These are phyloP conservation scores for Cavia porcellus DNA, from an alignment of 2,113 vertebrate genomes.

Conservation along the genomic window DNA sequence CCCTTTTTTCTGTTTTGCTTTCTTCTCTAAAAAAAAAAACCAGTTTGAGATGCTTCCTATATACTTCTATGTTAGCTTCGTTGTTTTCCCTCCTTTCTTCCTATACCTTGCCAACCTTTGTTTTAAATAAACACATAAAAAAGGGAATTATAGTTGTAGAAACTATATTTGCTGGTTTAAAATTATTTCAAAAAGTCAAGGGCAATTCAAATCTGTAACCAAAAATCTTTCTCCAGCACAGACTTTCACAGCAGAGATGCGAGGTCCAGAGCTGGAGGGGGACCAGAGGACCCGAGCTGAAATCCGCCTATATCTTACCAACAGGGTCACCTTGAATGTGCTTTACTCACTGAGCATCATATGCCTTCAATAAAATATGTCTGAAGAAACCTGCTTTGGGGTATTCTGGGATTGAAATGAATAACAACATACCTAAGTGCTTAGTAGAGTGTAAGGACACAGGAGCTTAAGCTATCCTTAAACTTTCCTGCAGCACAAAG, in stretches of 20 bases:
- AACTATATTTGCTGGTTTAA: constrained; percentile 30
- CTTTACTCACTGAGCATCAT: background rate
- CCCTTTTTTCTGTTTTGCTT: no score
- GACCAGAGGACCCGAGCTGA: constrained; percentile 19
- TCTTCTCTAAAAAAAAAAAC: constrained; percentile 61
- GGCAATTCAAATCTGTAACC: constrained; percentile 41
- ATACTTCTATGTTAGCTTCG: background rate
- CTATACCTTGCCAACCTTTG: constrained; percentile 76
- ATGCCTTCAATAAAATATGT: constrained; percentile 6
- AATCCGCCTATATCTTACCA: background rate
- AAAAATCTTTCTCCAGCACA: background rate
- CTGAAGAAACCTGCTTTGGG: background rate
- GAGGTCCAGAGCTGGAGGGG: background rate
- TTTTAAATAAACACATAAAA: constrained; percentile 86
- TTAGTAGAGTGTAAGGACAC: background rate
- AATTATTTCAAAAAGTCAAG: constrained; percentile 22
- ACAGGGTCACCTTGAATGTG: background rate
- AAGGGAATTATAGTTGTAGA: background rate
- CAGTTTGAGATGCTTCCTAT: constrained; percentile 37
- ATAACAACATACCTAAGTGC: background rate
- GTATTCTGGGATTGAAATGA: background rate
- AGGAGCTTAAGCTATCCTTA: background rate
- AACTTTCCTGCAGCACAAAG: background rate
- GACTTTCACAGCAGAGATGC: background rate
- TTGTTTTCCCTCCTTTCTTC: constrained; percentile 69